Conservation (phyloP, 2,888 invertebrate species). For the Chelonus formosanus region DNA sequence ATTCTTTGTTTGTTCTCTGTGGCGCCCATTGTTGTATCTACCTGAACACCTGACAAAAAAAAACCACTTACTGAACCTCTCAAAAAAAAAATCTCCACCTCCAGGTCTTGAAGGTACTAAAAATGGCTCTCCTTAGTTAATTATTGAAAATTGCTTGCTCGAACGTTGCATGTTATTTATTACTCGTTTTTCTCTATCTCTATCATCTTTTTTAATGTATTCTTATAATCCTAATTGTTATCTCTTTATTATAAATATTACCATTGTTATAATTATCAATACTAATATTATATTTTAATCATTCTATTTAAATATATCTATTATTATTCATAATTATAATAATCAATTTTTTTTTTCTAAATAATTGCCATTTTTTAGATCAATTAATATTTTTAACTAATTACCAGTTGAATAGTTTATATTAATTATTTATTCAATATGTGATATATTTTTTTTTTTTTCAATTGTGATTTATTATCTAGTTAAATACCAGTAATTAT, state of each 20-base stretch:
- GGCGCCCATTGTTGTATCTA: constrained; percentile 64
- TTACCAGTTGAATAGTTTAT: no score
- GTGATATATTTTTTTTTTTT: no score
- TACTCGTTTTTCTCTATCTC: constrained; percentile 36
- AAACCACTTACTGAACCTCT: constrained; percentile 63
- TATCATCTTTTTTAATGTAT: constrained; percentile 30
- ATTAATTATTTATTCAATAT: constrained; percentile 1
- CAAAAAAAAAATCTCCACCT: constrained; percentile 62
- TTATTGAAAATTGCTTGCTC: constrained; percentile 50
- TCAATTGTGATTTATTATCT: no score
- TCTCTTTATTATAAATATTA: constrained; percentile 24
- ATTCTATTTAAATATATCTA: constrained; percentile 38
- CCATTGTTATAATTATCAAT: no score
- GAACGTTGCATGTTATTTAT: constrained; percentile 56
- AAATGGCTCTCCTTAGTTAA: constrained; percentile 61
- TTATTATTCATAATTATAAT: constrained; percentile 36
- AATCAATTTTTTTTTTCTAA: no score
- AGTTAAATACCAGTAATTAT: no score
- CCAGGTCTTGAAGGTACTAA: constrained; percentile 65
- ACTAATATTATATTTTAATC: constrained; percentile 21
- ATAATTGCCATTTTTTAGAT: no score
- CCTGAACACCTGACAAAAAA: constrained; percentile 60
- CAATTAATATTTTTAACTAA: no score
- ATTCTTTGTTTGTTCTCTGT: constrained; percentile 64
- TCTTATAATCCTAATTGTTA: constrained; percentile 32